Evolutionary conservation across 2,888 invertebrate genomes (phyloP).

Genomic region (Oithona nana): DNA sequence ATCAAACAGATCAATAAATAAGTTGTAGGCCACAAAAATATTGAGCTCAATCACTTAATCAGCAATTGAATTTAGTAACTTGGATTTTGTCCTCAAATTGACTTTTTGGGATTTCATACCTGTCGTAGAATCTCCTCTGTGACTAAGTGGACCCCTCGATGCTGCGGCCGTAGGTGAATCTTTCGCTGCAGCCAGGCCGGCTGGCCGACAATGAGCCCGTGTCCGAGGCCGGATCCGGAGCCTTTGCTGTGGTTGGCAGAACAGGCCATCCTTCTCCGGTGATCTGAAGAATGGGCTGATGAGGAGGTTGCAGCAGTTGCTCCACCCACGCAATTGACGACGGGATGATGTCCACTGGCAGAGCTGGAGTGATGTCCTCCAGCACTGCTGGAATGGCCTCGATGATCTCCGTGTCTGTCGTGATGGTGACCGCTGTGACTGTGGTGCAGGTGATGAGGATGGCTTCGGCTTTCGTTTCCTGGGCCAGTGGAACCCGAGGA

Average conservation of each 20-base stretch:
- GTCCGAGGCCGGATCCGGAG: conserved; percentile 7
- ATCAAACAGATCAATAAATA: too few relatives aligned
- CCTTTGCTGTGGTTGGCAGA: conserved; percentile 16
- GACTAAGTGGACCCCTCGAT: conserved; percentile 88
- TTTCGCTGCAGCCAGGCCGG: conserved; percentile 94
- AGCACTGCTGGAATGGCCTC: too few relatives aligned
- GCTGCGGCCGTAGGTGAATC: conserved; percentile 84
- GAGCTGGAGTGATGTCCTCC: too few relatives aligned
- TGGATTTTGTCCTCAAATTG: too few relatives aligned
- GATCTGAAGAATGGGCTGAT: neutral
- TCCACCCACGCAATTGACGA: neutral
- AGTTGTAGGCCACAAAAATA: too few relatives aligned
- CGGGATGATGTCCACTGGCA: too few relatives aligned
- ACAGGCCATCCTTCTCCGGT: conserved; percentile 10
- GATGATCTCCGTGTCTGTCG: too few relatives aligned
- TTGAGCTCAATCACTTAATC: neutral
- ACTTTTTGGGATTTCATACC: too few relatives aligned
- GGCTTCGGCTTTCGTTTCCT: too few relatives aligned
- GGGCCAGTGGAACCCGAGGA: too few relatives aligned
- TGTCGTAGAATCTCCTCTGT: conserved; percentile 88
- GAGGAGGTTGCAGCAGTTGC: neutral
- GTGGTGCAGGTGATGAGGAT: too few relatives aligned
- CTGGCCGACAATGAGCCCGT: conserved; percentile 15
- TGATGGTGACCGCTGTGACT: too few relatives aligned
- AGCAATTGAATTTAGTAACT: neutral